Conservation (phyloP, 2,113 vertebrate species). For the Rostratula benghalensis region DNA sequence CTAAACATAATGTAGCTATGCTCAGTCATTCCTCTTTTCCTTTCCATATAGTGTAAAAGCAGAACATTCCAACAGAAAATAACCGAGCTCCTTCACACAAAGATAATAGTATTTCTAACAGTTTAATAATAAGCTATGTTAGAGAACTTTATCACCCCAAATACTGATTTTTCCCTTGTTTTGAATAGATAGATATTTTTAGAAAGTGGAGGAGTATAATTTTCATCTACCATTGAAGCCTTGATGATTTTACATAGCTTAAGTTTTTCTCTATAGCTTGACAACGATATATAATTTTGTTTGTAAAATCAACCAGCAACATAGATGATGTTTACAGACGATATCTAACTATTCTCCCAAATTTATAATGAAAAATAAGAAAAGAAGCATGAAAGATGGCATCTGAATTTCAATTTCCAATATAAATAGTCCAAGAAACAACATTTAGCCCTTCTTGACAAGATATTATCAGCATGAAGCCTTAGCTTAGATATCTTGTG, state of each 20-base stretch:
- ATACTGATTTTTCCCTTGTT: not conserved
- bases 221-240: not conserved
- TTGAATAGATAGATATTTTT: not conserved
- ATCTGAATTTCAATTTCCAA: constrained; percentile 20
- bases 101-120: not conserved
- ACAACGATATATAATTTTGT: not conserved
- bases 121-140: not conserved
- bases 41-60: not conserved
- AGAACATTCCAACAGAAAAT: not conserved
- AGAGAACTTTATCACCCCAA: not conserved
- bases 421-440: constrained; percentile 35
- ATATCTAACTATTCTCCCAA: not conserved
- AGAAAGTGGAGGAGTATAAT: not conserved
- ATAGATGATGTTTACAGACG: not conserved
- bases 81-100: not conserved
- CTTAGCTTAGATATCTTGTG: constrained; percentile 50
- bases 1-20: not conserved
- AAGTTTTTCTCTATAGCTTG: not conserved
- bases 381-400: not conserved
- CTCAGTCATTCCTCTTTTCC: not conserved
- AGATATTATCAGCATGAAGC: constrained; percentile 39
- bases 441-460: constrained; percentile 47
- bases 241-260: not conserved
- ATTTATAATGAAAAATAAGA: constrained; percentile 18
- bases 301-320: constrained; percentile 26